Conservation (phyloP, 2,797 vertebrate genomes). For the Myripristis jacobus region DNA sequence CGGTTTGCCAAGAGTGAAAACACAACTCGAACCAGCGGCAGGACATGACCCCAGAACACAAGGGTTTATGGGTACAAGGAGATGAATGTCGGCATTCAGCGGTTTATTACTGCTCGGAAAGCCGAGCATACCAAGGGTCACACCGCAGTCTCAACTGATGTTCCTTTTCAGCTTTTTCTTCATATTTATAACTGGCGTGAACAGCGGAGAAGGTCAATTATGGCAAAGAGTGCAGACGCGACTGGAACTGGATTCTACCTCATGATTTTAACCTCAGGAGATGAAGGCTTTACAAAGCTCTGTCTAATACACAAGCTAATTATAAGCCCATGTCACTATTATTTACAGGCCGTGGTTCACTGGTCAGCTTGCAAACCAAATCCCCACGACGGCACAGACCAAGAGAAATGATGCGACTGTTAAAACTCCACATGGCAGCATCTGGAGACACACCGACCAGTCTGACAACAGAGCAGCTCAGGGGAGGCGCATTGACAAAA, state of each 20-base stretch:
- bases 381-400: slow-evolving; percentile 9
- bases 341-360: slow-evolving; percentile 18
- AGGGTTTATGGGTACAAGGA: not conserved
- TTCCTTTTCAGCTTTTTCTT: not conserved
- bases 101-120: not conserved
- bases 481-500: not conserved
- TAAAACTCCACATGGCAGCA: not conserved
- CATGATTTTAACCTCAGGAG: too few species aligned
- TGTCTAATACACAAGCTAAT: not conserved
- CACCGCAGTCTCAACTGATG: not conserved
- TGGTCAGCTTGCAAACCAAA: too few species aligned
- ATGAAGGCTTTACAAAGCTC: slow-evolving; percentile 8
- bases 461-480: slow-evolving; percentile 13
- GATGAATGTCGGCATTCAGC: slow-evolving; percentile 11
- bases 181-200: not conserved
- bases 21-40: not conserved
- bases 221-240: not conserved
- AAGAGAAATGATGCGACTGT: slow-evolving; percentile 1
- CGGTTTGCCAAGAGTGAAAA: not conserved
- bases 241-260: not conserved
- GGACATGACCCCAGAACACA: not conserved
- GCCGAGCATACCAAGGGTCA: not conserved
- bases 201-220: not conserved
- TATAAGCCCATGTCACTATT: not conserved
- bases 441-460: not conserved